Evolutionary conservation across 2,888 invertebrate genomes (phyloP).

Genomic region (Carpatolechia fugitivella): DNA sequence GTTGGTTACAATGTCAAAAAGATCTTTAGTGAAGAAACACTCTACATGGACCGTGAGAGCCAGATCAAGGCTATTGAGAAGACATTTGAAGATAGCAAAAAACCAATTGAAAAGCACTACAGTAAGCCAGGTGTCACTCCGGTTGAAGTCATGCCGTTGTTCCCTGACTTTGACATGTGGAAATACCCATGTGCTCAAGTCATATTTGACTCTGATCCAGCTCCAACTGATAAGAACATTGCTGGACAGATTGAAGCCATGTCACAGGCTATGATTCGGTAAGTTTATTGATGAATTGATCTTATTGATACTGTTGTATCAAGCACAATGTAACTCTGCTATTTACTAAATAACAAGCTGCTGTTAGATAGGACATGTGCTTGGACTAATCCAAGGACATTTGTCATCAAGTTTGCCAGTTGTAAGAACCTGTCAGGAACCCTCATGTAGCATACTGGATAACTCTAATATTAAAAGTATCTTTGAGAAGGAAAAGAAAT

Average conservation of each 20-base stretch:
- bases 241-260: slow-evolving; percentile 96
- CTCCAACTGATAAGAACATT: slow-evolving; percentile 91
- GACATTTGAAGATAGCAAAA: slow-evolving; percentile 95
- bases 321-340: too few species aligned
- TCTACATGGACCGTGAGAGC: slow-evolving; percentile 97
- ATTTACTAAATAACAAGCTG: too few species aligned
- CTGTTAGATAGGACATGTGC: too few species aligned
- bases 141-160: slow-evolving; percentile 90
- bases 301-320: too few species aligned
- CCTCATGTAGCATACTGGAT: too few species aligned
- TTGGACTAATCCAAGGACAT: too few species aligned
- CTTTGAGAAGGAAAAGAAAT: too few species aligned
- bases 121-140: slow-evolving; percentile 97
- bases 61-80: slow-evolving; percentile 98
- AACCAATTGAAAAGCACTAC: slow-evolving; percentile 93
- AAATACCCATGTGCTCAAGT: slow-evolving; percentile 99
- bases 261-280: slow-evolving; percentile 99
- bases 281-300: slow-evolving; percentile 25
- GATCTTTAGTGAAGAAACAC: slow-evolving; percentile 92
- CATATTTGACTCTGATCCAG: slow-evolving; percentile 99
- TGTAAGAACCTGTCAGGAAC: too few species aligned
- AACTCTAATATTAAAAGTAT: too few species aligned
- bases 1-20: slow-evolving; percentile 99
- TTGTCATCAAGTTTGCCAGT: too few species aligned
- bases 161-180: slow-evolving; percentile 98